phyloP scores from a whole-genome alignment of 92 coral and sea anemone genomes.

The Phenganax subtilis region DNA sequence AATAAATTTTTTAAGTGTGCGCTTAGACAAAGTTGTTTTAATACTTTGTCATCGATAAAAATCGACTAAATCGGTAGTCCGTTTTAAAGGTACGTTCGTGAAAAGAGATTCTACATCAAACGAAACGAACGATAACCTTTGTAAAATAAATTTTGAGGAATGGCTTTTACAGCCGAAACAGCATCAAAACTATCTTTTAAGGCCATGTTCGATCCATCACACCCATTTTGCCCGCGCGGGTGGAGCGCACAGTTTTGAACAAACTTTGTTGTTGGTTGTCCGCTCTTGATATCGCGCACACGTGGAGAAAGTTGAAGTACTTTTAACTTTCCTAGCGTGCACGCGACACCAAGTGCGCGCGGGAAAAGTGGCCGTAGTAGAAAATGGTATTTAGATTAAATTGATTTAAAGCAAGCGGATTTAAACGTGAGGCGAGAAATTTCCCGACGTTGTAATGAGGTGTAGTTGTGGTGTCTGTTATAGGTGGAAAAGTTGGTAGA shows the following conservation, averaged over 20 bases:
- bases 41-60: too few relatives aligned
- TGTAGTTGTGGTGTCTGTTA: slow-evolving; percentile 17
- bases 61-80: too few relatives aligned
- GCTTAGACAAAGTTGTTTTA: too few relatives aligned
- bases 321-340: too few relatives aligned
- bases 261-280: too few relatives aligned
- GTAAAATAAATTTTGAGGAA: not conserved
- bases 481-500: slow-evolving; percentile 7
- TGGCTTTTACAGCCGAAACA: slow-evolving; percentile 8
- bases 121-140: not conserved
- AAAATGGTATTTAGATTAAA: not conserved
- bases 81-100: not conserved
- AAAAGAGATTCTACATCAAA: slow-evolving; percentile 1
- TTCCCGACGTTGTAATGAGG: slow-evolving; percentile 21
- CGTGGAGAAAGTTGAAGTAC: too few relatives aligned
- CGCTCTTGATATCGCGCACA: too few relatives aligned
- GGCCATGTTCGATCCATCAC: too few relatives aligned
- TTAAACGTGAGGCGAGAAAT: not conserved
- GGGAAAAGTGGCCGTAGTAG: not conserved
- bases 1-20: too few relatives aligned
- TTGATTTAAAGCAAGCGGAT: not conserved
- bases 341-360: too few relatives aligned
- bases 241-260: too few relatives aligned
- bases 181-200: not conserved
- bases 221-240: too few relatives aligned